Conservation (phyloP, 2,888 invertebrate genomes). For the Phorcus lineatus region DNA sequence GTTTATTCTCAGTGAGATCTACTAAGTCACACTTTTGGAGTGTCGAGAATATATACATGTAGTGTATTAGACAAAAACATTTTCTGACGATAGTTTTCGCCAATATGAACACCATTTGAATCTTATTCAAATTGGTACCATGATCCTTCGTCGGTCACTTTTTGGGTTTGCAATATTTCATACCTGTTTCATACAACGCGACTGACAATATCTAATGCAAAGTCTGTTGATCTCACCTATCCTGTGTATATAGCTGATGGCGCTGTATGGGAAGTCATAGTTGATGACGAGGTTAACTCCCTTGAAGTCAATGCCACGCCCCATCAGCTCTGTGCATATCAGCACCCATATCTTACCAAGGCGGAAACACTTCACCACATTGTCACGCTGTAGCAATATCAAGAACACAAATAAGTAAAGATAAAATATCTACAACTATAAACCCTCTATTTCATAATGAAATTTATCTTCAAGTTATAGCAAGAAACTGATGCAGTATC, state of each 20-base stretch:
- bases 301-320: slow-evolving; percentile 96
- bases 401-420: no score
- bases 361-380: slow-evolving; percentile 91
- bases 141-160: no score
- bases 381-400: slow-evolving; percentile 84
- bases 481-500: not conserved
- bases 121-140: no score
- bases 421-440: not conserved
- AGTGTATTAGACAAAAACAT: no score
- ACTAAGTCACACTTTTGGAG: no score
- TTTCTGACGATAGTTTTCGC: no score
- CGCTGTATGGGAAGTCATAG: slow-evolving; percentile 90
- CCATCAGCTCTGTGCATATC: slow-evolving; percentile 97
- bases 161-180: no score
- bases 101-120: no score
- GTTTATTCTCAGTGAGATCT: no score
- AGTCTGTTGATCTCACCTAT: slow-evolving; percentile 84
- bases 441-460: not conserved
- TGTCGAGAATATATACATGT: no score
- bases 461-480: not conserved
- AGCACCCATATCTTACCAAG: slow-evolving; percentile 95
- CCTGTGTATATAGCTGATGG: slow-evolving; percentile 74
- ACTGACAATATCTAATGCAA: no score
- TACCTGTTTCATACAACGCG: no score
- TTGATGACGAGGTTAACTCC: slow-evolving; percentile 97